Conservation (phyloP, 92 coral and sea anemone genomes). For the Palythoa caribaeorum region DNA sequence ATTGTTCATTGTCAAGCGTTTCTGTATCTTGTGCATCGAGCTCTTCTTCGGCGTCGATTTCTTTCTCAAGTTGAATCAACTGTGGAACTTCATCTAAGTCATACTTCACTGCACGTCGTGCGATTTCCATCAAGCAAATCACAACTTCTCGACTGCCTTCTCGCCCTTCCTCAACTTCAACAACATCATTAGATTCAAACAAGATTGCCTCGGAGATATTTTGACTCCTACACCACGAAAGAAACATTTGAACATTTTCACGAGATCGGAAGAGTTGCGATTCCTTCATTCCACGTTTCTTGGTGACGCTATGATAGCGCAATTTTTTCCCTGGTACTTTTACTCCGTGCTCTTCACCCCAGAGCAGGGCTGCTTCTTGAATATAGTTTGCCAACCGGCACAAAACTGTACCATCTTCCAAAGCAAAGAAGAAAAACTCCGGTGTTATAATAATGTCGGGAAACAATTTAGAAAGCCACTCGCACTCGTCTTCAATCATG, state of each 20-base stretch:
- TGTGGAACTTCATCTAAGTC: slow-evolving; percentile 88
- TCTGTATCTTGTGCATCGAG: slow-evolving; percentile 51
- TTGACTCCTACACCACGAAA: slow-evolving; percentile 96
- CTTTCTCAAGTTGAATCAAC: slow-evolving; percentile 90
- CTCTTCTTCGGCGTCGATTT: slow-evolving; percentile 94
- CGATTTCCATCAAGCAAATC: slow-evolving; percentile 98
- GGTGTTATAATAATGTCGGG: slow-evolving; percentile 90
- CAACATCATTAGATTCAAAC: slow-evolving; percentile 98
- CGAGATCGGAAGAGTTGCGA: slow-evolving; percentile 92
- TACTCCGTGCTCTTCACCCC: slow-evolving; percentile 66
- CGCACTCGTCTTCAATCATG: slow-evolving; percentile 97
- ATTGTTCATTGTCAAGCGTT: slow-evolving; percentile 61
- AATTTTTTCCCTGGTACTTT: slow-evolving; percentile 84
- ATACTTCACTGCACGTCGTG: slow-evolving; percentile 76
- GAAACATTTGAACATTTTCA: slow-evolving; percentile 95
- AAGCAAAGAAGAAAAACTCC: slow-evolving; percentile 92
- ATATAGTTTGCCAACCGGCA: slow-evolving; percentile 96
- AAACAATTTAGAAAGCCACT: slow-evolving; percentile 89
- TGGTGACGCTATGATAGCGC: slow-evolving; percentile 70
- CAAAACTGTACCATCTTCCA: slow-evolving; percentile 93
- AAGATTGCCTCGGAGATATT: slow-evolving; percentile 95
- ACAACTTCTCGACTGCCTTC: slow-evolving; percentile 97
- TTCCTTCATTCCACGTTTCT: slow-evolving; percentile 72
- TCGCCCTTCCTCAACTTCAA: slow-evolving; percentile 94
- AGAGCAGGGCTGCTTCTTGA: slow-evolving; percentile 88